These are phyloP conservation scores for Ciconia nigra DNA, from an alignment of 2,797 vertebrate species.

Conservation along the genomic window DNA sequence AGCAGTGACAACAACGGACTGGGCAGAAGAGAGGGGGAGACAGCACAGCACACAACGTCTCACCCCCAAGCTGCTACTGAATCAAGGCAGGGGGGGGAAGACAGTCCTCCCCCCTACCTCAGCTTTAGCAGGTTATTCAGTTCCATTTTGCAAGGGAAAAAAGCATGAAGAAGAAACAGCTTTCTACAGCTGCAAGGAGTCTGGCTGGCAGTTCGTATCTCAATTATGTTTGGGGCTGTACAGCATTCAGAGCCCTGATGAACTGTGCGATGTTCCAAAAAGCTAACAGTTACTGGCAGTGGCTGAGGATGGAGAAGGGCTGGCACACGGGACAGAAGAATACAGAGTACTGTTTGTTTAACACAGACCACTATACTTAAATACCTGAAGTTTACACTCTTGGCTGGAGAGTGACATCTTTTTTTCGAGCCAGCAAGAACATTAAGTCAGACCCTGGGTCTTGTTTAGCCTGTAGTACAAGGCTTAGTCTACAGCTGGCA, in stretches of 20 bases:
- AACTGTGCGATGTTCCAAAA: neutral
- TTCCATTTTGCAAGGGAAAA: neutral
- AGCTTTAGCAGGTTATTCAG: neutral
- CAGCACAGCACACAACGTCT: neutral
- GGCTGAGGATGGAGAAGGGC: neutral
- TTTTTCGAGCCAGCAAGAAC: neutral
- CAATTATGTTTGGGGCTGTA: neutral
- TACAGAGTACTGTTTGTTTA: neutral
- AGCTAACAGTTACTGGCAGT: neutral
- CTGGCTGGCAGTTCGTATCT: neutral
- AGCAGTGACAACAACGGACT: neutral
- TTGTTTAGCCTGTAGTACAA: neutral
- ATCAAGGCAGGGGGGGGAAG: neutral
- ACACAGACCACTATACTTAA: neutral
- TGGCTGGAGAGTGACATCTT: neutral
- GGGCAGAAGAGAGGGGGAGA: neutral
- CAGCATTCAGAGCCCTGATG: neutral
- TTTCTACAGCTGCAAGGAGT: neutral
- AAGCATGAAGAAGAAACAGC: neutral
- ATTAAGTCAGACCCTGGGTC: neutral
- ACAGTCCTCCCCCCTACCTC: neutral
- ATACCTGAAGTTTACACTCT: neutral
- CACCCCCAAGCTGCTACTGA: neutral
- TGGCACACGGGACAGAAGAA: neutral
- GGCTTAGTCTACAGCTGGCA: neutral